Evolutionary conservation across 2,113 vertebrate species (phyloP).

Genomic region (Gyps fulvus): DNA sequence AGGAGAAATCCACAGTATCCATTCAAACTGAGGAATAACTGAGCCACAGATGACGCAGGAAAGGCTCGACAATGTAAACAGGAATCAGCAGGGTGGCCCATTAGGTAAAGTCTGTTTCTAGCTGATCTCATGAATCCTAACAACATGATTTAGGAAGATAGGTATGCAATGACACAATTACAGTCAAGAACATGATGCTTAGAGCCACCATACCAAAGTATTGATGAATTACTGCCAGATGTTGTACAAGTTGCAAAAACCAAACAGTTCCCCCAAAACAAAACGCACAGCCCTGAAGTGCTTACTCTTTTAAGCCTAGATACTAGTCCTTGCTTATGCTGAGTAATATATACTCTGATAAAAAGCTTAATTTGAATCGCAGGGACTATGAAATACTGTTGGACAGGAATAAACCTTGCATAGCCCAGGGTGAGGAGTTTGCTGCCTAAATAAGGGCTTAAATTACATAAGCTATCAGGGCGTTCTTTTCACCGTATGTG

Average conservation of each 20-base stretch:
- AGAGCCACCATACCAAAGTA: not conserved
- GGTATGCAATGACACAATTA: not conserved
- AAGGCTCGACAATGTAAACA: not conserved
- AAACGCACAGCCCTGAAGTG: not conserved
- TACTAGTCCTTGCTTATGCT: not conserved
- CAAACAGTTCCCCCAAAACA: not conserved
- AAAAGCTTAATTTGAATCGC: not conserved
- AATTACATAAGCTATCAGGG: not conserved
- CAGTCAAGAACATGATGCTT: not conserved
- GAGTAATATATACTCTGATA: not conserved
- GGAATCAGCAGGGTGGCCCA: not conserved
- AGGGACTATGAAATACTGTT: not conserved
- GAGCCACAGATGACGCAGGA: not conserved
- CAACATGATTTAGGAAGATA: not conserved
- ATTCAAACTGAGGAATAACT: not conserved
- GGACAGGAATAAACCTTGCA: not conserved
- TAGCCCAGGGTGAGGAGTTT: not conserved
- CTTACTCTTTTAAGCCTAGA: not conserved
- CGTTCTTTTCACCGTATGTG: not conserved
- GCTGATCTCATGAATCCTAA: not conserved
- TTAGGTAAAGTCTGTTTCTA: not conserved
- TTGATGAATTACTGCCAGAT: not conserved
- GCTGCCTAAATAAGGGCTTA: not conserved
- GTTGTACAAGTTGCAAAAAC: not conserved
- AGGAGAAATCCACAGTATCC: not conserved